These are phyloP conservation scores for Drosophila kanapiae DNA, from an alignment of 1,140 invertebrate species.

Conservation along the genomic window DNA sequence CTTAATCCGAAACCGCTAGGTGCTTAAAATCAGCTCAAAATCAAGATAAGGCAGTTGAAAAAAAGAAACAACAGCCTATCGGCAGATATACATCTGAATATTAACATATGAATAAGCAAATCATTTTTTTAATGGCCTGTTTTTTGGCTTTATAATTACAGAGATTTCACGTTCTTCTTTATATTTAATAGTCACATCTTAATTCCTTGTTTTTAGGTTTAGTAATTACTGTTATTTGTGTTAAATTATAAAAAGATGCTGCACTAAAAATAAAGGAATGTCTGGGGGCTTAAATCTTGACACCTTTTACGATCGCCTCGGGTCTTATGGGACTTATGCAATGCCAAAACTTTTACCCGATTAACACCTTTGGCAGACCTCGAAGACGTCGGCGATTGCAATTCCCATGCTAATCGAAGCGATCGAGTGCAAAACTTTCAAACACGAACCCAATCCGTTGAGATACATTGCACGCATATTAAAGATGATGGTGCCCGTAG, in stretches of 20 bases:
- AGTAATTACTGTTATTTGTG: background rate
- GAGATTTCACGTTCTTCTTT: background rate
- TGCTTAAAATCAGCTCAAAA: background rate
- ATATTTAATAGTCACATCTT: background rate
- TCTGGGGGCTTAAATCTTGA: background rate
- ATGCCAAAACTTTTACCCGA: slow-evolving; percentile 38
- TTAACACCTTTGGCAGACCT: slow-evolving; percentile 41
- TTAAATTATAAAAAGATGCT: too few species aligned
- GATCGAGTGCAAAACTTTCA: slow-evolving; percentile 54
- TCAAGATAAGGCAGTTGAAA: slow-evolving; percentile 1
- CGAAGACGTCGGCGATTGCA: slow-evolving; percentile 35
- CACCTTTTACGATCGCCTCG: slow-evolving; percentile 22
- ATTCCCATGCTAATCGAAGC: slow-evolving; percentile 52
- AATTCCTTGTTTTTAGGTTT: background rate
- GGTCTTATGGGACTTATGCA: slow-evolving; percentile 15
- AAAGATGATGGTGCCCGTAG: slow-evolving; percentile 26
- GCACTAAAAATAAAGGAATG: background rate
- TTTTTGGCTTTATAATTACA: background rate
- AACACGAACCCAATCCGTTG: slow-evolving; percentile 30
- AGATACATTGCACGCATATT: slow-evolving; percentile 50
- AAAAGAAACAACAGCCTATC: background rate
- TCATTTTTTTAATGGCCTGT: background rate
- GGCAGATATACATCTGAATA: background rate
- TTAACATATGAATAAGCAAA: slow-evolving; percentile 21
- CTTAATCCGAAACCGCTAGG: background rate